Conservation (phyloP, 1,140 invertebrate species). For the Meteorus sp. region DNA sequence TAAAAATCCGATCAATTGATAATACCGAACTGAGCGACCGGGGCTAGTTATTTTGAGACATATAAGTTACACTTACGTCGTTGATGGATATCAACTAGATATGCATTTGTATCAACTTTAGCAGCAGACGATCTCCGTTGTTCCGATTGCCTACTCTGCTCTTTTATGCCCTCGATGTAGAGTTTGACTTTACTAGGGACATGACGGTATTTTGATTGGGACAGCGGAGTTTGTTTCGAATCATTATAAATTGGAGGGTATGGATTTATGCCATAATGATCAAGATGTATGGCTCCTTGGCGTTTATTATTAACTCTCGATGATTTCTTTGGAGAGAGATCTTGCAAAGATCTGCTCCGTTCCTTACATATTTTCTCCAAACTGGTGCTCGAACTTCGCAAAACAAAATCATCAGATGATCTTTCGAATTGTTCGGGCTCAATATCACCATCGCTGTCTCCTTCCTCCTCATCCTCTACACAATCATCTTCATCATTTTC, state of each 20-base stretch:
- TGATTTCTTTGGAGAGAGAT: conserved; percentile 33
- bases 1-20: too few relatives aligned
- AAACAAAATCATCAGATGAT: conserved; percentile 46
- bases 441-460: conserved; percentile 36
- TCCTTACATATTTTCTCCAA: conserved; percentile 40
- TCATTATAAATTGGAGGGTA: background rate
- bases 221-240: background rate
- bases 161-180: conserved; percentile 38
- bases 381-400: conserved; percentile 28
- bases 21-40: too few relatives aligned
- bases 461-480: conserved; percentile 36
- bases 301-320: conserved; percentile 20
- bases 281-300: conserved; percentile 9
- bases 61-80: too few relatives aligned
- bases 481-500: conserved; percentile 26
- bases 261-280: background rate
- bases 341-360: conserved; percentile 50
- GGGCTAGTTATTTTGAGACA: too few relatives aligned
- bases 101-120: background rate
- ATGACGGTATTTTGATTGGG: conserved; percentile 35
- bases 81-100: too few relatives aligned
- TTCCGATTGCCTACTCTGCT: background rate
- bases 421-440: conserved; percentile 39
- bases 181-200: conserved; percentile 50
- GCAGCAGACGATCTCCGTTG: background rate